A percentile compares a stretch with the other conserved stretches of the same genome.
These are phyloP conservation scores for western clawed frog (Xenopus tropicalis) DNA, from an alignment of 2,113 vertebrate genomes.

Conservation along the genomic window UCB_Xtro_10.0 CM004451.2:51286001-51286500, in stretches of 20 bases:
- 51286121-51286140: conserved; percentile 34
- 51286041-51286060: conserved; percentile 31
- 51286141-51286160: conserved; percentile 38
- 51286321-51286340: conserved; percentile 58
- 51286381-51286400: conserved; percentile 57
- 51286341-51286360: conserved; percentile 50
- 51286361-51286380: conserved; percentile 57
- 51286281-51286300: conserved; percentile 50
- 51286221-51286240: conserved; percentile 26
- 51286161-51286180: conserved; percentile 41
- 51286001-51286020: conserved; percentile 47
- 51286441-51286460: conserved; percentile 46
- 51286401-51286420: conserved; percentile 49
- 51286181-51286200: conserved; percentile 29
- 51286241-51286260: conserved; percentile 50
- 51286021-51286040: conserved; percentile 45
- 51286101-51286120: conserved; percentile 30
- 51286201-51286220: conserved; percentile 29
- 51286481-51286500: conserved; percentile 44
- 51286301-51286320: conserved; percentile 65
- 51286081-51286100: conserved; percentile 36
- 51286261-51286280: conserved; percentile 55
- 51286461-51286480: conserved; percentile 29
- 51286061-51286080: conserved; percentile 39
- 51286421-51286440: conserved; percentile 50